Evolutionary conservation across 2,113 vertebrate species (phyloP).

Genomic region (Gobius niger): DNA sequence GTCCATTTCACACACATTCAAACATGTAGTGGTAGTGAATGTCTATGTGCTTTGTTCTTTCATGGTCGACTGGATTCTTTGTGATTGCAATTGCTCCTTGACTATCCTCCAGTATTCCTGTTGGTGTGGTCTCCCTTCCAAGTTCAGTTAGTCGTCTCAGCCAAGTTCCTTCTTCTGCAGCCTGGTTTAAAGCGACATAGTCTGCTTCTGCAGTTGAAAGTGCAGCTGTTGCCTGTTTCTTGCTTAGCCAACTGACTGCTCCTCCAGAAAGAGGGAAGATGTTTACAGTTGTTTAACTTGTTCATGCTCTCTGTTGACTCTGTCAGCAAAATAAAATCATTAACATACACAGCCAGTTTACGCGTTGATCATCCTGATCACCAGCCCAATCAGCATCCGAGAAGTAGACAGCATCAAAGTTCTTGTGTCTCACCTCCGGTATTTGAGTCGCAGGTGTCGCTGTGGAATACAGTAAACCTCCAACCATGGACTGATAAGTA

Average conservation of each 20-base stretch:
- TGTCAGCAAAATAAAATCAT: too few species aligned
- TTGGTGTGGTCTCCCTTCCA: not conserved
- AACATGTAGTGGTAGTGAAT: conserved; percentile 8
- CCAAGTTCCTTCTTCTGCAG: conserved; percentile 8
- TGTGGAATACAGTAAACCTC: conserved; percentile 15
- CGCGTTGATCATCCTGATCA: conserved; percentile 15
- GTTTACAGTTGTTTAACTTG: not conserved
- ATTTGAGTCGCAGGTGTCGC: conserved; percentile 13
- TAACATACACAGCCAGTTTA: too few species aligned
- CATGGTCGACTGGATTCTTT: conserved; percentile 17
- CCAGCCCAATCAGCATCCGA: conserved; percentile 18
- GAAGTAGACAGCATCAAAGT: conserved; percentile 6
- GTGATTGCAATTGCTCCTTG: conserved; percentile 10
- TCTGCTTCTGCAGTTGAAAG: not conserved
- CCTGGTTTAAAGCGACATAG: conserved; percentile 9
- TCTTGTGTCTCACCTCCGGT: not conserved
- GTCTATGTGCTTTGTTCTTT: conserved; percentile 6
- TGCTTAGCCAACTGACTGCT: not conserved
- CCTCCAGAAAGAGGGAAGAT: not conserved
- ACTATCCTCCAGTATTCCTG: conserved; percentile 1
- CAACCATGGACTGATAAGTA: conserved; percentile 15
- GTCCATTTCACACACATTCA: conserved; percentile 25
- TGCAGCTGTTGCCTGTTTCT: not conserved
- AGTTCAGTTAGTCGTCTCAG: conserved; percentile 3
- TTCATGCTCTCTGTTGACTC: too few species aligned